These are phyloP conservation scores for Eupithecia exiguata DNA, from an alignment of 2,888 invertebrate species.

Conservation along the genomic window DNA sequence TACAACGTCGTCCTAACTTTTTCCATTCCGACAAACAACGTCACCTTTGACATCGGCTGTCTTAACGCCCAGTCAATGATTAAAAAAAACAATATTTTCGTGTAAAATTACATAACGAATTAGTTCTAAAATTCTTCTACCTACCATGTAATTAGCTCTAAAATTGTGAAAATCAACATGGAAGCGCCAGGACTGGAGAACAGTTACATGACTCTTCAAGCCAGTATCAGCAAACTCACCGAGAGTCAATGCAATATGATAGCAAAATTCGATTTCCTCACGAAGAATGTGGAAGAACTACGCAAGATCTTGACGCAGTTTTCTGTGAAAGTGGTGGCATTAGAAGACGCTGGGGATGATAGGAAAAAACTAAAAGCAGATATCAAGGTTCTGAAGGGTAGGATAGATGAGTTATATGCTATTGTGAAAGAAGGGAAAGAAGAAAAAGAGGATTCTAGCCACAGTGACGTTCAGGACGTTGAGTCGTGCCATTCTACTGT, in stretches of 20 bases:
- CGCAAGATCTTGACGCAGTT: constrained; percentile 56
- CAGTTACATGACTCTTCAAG: constrained; percentile 50
- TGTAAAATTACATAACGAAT: constrained; percentile 7
- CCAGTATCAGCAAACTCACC: constrained; percentile 62
- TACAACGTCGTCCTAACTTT: neutral
- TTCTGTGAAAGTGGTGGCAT: constrained; percentile 59
- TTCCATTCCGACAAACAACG: neutral
- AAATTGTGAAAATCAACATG: constrained; percentile 23
- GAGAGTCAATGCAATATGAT: constrained; percentile 60
- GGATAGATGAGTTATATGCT: constrained; percentile 69
- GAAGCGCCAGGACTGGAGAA: constrained; percentile 24
- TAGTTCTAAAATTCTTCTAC: constrained; percentile 1
- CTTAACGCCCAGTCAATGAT: neutral
- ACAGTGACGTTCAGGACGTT: constrained; percentile 62
- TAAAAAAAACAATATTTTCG: constrained; percentile 5
- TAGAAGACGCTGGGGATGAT: constrained; percentile 64
- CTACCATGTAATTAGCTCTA: constrained; percentile 33
- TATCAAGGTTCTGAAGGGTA: constrained; percentile 60
- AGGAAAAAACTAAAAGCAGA: constrained; percentile 61
- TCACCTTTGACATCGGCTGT: neutral
- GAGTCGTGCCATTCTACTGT: constrained; percentile 75
- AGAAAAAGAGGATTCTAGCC: constrained; percentile 61
- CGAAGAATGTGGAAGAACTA: constrained; percentile 65
- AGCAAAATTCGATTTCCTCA: constrained; percentile 64
- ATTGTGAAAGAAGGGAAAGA: constrained; percentile 73